Evolutionary conservation across 2,113 vertebrate genomes (phyloP), one percentile per base, ranked within the genome.

Genomic region (Xiphophorus couchianus): DNA sequence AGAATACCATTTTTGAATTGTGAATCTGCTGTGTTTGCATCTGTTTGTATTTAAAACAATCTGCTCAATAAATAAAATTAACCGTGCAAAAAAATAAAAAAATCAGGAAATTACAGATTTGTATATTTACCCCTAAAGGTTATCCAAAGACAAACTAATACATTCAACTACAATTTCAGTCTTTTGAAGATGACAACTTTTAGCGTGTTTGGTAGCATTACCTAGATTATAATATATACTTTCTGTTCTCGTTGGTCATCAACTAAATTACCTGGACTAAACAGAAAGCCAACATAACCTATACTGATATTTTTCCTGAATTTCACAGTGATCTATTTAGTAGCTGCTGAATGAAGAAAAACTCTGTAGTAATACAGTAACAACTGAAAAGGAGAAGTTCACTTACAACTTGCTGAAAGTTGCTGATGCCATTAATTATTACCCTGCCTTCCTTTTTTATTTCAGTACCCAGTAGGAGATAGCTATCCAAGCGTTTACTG

Each of bases 351-450:
- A 60, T 25, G 27, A 37, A 12, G 29, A 33, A 60, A 74, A 64
- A 22, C 73, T 58, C 2, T 8, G 8, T 10, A 58, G 51, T 58
- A 2, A 58, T n/a, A 58, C 9, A 0, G 25, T 11, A 10, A 54
- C 19, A 54, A 8, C 63, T 29, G 67, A 51, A 14, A 63, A 25
- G 25, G 14, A 64, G 17, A 5, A 60, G 62, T 25, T 51, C 25
- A 67, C 63, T 42, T 10, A 15, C 15, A 37, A 44, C 64, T 65
- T 70, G 31, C 54, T 66, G 51, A 75, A 37, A 51, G 27, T 42
- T 68, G 73, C 65, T 71, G 61, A 30, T 72, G 35, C 35, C 58
- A 80, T 88, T 76, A 69, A 80, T 87, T 76, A 74, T 74, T 79
- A 29, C 69, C 39, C 30, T 22, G 37, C 22, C 13, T 13, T 42